Evolutionary conservation across 1,140 invertebrate species (phyloP).

Genomic region (Ctenoplectra terminalis): DNA sequence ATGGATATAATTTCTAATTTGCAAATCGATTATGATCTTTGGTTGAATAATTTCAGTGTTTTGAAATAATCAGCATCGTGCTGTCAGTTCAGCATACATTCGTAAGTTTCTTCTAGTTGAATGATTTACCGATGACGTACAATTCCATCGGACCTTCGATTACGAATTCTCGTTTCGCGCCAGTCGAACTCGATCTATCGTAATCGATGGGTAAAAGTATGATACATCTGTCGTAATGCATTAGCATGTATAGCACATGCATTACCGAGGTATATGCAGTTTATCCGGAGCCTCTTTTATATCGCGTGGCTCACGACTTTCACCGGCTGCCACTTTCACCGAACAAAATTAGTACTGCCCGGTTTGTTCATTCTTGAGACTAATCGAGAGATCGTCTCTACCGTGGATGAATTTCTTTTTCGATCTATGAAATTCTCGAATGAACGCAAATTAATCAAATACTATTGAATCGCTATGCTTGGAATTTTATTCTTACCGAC

Average conservation of each 20-base stretch:
- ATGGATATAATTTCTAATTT: too few relatives aligned
- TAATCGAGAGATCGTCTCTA: background rate
- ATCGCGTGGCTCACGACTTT: constrained; percentile 60
- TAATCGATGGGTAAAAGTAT: constrained; percentile 23
- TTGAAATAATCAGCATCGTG: background rate
- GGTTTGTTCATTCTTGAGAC: constrained; percentile 30
- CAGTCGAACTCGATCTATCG: background rate
- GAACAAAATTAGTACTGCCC: constrained; percentile 60
- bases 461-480: too few relatives aligned
- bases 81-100: background rate
- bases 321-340: constrained; percentile 72
- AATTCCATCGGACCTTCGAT: background rate
- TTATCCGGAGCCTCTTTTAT: constrained; percentile 51
- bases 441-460: background rate
- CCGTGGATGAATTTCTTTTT: too few relatives aligned
- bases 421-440: background rate
- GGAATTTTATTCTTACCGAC: too few relatives aligned
- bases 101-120: background rate
- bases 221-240: constrained; percentile 34
- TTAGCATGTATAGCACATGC: constrained; percentile 37
- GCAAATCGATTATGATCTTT: too few relatives aligned
- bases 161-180: background rate
- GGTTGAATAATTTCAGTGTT: background rate
- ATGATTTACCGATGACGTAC: background rate
- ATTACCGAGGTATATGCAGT: constrained; percentile 33